Percentiles rank a stretch among this genome's conserved stretches.
These are phyloP conservation scores for Archivesica marissinica DNA, from an alignment of 1,140 invertebrate genomes.

Conservation along the genomic window DNA sequence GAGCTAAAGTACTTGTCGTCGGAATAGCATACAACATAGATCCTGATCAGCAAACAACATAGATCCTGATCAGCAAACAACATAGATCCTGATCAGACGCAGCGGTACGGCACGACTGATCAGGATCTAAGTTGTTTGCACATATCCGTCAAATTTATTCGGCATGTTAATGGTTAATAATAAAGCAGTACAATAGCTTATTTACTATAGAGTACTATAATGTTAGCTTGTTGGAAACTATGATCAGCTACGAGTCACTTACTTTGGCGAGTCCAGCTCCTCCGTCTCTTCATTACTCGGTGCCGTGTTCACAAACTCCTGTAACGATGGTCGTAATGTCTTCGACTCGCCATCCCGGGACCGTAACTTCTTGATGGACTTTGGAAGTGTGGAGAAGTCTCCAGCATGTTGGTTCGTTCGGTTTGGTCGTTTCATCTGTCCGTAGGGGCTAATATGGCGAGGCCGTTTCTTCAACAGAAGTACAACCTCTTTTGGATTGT, in stretches of 20 bases:
- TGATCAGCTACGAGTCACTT: conserved; percentile 36
- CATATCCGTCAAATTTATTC: no score
- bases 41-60: no score
- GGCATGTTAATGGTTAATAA: no score
- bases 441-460: conserved; percentile 92
- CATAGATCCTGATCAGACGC: no score
- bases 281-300: conserved; percentile 59
- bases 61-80: no score
- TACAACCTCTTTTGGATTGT: conserved; percentile 91
- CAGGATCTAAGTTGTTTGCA: no score
- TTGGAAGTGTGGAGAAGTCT: conserved; percentile 78
- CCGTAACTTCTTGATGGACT: conserved; percentile 76
- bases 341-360: conserved; percentile 78
- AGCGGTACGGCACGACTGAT: no score
- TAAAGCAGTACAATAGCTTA: no score
- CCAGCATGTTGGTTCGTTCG: conserved; percentile 69
- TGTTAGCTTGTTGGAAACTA: background rate
- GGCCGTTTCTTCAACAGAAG: conserved; percentile 94
- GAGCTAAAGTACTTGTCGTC: no score
- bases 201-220: no score
- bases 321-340: conserved; percentile 74
- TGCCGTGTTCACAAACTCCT: conserved; percentile 75
- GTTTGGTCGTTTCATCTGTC: conserved; percentile 86
- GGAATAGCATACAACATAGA: no score
- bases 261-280: conserved; percentile 71